Conservation (phyloP, 2,113 vertebrate species). For the Hemiscyllium ocellatum region DNA sequence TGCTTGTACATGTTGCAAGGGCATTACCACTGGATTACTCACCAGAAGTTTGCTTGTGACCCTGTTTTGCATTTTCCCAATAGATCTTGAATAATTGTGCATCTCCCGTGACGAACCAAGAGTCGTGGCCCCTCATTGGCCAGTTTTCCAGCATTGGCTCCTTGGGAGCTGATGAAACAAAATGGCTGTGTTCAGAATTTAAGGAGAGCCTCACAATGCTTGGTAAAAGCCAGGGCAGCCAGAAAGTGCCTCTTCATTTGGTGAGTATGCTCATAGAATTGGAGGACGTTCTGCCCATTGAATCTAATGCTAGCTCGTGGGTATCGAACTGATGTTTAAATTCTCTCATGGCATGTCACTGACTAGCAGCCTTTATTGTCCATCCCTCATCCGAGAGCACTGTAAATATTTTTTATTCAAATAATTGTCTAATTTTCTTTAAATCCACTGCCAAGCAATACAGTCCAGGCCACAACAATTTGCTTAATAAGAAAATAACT, state of each 20-base stretch:
- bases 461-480: background rate
- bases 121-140: conserved; percentile 78
- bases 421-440: background rate
- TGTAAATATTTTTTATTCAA: background rate
- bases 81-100: conserved; percentile 68
- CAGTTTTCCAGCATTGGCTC: conserved; percentile 98
- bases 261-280: conserved; percentile 49
- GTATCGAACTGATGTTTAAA: no score
- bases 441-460: background rate
- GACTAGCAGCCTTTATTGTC: no score
- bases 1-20: no score
- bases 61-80: background rate
- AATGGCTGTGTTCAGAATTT: conserved; percentile 87
- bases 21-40: background rate
- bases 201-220: conserved; percentile 71
- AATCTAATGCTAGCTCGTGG: no score
- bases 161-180: conserved; percentile 79
- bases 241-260: conserved; percentile 66
- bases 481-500: background rate
- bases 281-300: no score
- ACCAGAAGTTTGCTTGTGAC: background rate
- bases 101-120: conserved; percentile 45
- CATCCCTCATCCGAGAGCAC: no score
- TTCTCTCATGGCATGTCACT: no score
- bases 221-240: conserved; percentile 48